Evolutionary conservation across 2,888 invertebrate genomes (phyloP), one percentile per base, ranked within the genome.

Genomic region (Cheilosia soror): DNA sequence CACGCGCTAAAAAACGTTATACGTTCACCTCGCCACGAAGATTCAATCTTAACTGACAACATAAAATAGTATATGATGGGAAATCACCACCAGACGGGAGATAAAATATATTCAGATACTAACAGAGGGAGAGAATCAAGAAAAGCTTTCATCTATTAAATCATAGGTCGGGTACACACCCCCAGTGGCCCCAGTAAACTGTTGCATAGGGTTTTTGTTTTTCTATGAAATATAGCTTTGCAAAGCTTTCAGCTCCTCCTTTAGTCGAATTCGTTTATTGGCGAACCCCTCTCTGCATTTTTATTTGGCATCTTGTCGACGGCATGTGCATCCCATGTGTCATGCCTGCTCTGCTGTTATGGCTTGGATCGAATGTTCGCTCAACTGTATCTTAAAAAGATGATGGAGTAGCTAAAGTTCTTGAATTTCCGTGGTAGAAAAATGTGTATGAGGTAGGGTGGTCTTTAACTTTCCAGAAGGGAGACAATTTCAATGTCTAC

Each of bases 81-180:
- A 31, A 69, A 75, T 69, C 79, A 84, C 33, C 57, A 78, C n/a
- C 63, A 63, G 78, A 55, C 69, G 29, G 62, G 15, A 78, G 80
- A 80, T 80, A 71, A 80, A 78, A 71, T 49, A 69, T 84, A 71
- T 63, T 76, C 66, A 76, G 65, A 79, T 79, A 47, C 58, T 25
- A 37, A 62, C 57, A 66, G 80, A 76, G 60, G 53, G 69, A 80
- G 75, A 76, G 71, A 51, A 68, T 65, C 51, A 72, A 55, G 5
- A 40, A 84, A 47, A 80, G 80, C 80, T 80, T 80, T 60, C 60
- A 71, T 65, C 65, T 84, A 80, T 75, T 58, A 31, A 76, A 75
- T 60, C 84, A 84, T 84, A 84, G 80, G 75, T 76, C 75, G 66
- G 65, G 75, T 76, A 75, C 80, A 84, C 83, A 84, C 83, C 79